phyloP scores from a whole-genome alignment of 2,888 invertebrate species.

The Ormyrus rosae region DNA sequence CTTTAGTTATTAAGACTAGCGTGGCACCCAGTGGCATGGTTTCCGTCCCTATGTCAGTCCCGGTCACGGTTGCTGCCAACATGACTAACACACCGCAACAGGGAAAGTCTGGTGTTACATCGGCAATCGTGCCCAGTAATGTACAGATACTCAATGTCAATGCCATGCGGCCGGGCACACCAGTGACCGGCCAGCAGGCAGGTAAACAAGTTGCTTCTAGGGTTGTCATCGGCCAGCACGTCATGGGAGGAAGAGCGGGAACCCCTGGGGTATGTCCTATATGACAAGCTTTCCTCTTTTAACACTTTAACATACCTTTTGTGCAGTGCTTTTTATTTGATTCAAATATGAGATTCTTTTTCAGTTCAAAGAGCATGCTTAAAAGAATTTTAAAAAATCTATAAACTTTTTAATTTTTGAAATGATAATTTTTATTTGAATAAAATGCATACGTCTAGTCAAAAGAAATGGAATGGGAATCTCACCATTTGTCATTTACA shows the following conservation, averaged over 20 bases:
- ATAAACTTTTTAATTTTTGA: too few species aligned
- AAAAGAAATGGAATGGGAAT: not conserved
- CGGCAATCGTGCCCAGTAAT: slow-evolving; percentile 82
- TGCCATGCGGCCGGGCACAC: slow-evolving; percentile 83
- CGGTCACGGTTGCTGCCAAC: slow-evolving; percentile 69
- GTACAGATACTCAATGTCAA: slow-evolving; percentile 89
- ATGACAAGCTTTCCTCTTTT: slow-evolving; percentile 42
- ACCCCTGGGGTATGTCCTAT: slow-evolving; percentile 84
- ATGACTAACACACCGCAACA: slow-evolving; percentile 64
- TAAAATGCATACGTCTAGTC: too few species aligned
- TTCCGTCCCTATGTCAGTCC: slow-evolving; percentile 74
- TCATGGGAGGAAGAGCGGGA: slow-evolving; percentile 88
- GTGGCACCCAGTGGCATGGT: slow-evolving; percentile 73
- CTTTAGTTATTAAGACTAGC: slow-evolving; percentile 76
- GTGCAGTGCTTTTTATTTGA: not conserved
- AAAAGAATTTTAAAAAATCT: too few species aligned
- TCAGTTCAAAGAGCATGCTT: not conserved
- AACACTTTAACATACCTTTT: slow-evolving; percentile 26
- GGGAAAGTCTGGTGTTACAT: slow-evolving; percentile 64
- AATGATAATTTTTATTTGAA: too few species aligned
- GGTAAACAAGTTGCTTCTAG: slow-evolving; percentile 82
- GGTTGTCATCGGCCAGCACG: slow-evolving; percentile 90
- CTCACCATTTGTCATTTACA: not conserved
- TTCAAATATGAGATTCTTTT: not conserved
- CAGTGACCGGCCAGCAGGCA: slow-evolving; percentile 84